Evolutionary conservation across 2,888 invertebrate species (phyloP).

Genomic region (Oscheius sp.): DNA sequence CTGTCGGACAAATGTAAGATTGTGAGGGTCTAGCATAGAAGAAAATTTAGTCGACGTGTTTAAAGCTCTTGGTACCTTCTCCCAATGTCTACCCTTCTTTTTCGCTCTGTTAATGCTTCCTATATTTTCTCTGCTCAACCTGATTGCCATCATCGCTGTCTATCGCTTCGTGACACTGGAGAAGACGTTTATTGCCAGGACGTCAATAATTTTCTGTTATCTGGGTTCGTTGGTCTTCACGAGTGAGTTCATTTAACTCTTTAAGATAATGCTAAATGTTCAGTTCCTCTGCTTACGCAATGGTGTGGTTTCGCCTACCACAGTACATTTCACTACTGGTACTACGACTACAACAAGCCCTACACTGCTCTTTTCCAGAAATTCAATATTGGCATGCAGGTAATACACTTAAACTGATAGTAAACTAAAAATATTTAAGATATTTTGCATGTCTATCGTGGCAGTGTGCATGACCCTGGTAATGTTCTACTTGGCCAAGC

Average conservation of each 20-base stretch:
- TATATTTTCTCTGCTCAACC: constrained; percentile 14
- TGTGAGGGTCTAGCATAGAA: background rate
- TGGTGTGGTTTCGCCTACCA: constrained; percentile 25
- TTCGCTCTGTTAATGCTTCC: constrained; percentile 26
- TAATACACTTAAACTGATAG: background rate
- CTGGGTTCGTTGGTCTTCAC: background rate
- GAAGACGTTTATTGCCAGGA: constrained; percentile 8
- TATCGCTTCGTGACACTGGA: constrained; percentile 16
- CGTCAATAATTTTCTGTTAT: constrained; percentile 16
- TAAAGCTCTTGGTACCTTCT: background rate
- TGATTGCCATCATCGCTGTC: constrained; percentile 15
- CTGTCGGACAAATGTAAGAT: constrained; percentile 3
- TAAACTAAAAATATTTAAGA: background rate
- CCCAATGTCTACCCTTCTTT: constrained; percentile 30
- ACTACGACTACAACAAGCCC: constrained; percentile 22
- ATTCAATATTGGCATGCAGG: constrained; percentile 21
- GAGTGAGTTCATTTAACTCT: too few species aligned
- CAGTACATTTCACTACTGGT: constrained; percentile 16
- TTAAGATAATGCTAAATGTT: too few species aligned
- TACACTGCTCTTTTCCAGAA: constrained; percentile 14
- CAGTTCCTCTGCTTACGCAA: constrained; percentile 6
- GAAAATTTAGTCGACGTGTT: background rate
- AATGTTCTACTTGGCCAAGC: constrained; percentile 16
- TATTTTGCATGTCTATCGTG: constrained; percentile 9
- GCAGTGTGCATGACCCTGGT: constrained; percentile 14